These are phyloP conservation scores for Melieria crassipennis DNA, from an alignment of 2,888 invertebrate species.

Conservation along the genomic window DNA sequence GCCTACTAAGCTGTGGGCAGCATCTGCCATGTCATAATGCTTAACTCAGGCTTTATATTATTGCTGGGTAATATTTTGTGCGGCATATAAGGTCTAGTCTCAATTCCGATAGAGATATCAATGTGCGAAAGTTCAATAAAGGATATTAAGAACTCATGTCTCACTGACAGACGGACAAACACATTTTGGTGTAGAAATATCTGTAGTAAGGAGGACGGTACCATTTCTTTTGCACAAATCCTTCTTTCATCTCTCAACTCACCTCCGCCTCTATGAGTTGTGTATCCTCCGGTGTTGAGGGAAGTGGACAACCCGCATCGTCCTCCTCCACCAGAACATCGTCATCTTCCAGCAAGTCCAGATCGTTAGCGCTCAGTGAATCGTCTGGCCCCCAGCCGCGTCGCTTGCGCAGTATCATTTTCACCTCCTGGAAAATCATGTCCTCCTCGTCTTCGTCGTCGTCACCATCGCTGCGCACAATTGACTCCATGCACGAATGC, in stretches of 20 bases:
- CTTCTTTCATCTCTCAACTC: conserved; percentile 37
- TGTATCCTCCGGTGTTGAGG: conserved; percentile 88
- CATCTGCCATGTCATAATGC: too few species aligned
- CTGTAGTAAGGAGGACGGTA: too few species aligned
- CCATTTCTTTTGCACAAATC: background rate
- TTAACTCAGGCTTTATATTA: too few species aligned
- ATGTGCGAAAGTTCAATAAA: too few species aligned
- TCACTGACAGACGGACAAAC: too few species aligned
- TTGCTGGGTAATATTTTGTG: too few species aligned
- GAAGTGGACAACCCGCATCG: conserved; percentile 84
- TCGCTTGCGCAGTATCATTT: conserved; percentile 63
- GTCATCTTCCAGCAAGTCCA: conserved; percentile 62
- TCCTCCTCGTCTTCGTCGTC: conserved; percentile 53
- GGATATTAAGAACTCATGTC: too few species aligned
- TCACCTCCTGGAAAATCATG: conserved; percentile 61
- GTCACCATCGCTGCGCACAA: conserved; percentile 38
- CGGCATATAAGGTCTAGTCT: too few species aligned
- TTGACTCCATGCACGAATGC: conserved; percentile 41
- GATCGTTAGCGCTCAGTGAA: conserved; percentile 57
- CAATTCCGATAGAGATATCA: too few species aligned
- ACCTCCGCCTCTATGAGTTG: conserved; percentile 83
- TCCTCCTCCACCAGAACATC: conserved; percentile 71
- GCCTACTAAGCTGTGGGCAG: too few species aligned
- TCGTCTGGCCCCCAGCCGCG: conserved; percentile 63
- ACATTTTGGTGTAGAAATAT: too few species aligned